Evolutionary conservation across 30 jellyfish, hydroid and myxozoan species (phyloP).

Genomic region (Aurelia aurita): DNA sequence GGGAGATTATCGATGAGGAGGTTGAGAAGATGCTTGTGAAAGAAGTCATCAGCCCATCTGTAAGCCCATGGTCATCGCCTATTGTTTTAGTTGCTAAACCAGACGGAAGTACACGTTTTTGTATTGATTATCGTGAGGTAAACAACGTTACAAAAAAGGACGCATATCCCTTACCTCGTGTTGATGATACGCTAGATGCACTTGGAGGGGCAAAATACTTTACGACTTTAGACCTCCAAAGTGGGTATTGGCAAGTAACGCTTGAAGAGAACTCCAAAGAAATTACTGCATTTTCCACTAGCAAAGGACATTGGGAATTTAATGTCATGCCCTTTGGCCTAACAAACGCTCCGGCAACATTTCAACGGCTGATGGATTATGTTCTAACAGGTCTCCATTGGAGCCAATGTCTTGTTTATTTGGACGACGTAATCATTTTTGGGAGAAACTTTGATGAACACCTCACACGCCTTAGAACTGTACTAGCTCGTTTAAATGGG

Average conservation of each 20-base stretch:
- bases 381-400: slow-evolving; percentile 42
- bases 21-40: no score
- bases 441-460: slow-evolving; percentile 49
- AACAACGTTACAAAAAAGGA: slow-evolving; percentile 68
- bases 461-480: slow-evolving; percentile 28
- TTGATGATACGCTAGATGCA: no score
- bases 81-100: slow-evolving; percentile 52
- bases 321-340: slow-evolving; percentile 72
- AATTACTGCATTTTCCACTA: slow-evolving; percentile 66
- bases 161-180: no score
- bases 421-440: slow-evolving; percentile 77
- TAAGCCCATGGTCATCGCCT: slow-evolving; percentile 80
- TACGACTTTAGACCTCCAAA: no score
- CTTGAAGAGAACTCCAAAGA: slow-evolving; percentile 27
- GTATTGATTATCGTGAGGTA: slow-evolving; percentile 66
- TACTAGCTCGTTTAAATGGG: slow-evolving; percentile 13
- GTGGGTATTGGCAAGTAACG: slow-evolving; percentile 71
- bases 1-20: no score
- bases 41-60: slow-evolving; percentile 39
- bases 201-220: no score
- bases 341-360: slow-evolving; percentile 64
- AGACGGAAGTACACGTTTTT: slow-evolving; percentile 50
- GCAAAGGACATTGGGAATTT: slow-evolving; percentile 53
- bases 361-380: slow-evolving; percentile 63
- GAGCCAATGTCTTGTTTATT: slow-evolving; percentile 62